Percentiles rank a stretch among this genome's conserved stretches.
These are phyloP conservation scores for Dreissena rostriformis DNA, from an alignment of 1,140 invertebrate species.

Conservation along the genomic window DNA sequence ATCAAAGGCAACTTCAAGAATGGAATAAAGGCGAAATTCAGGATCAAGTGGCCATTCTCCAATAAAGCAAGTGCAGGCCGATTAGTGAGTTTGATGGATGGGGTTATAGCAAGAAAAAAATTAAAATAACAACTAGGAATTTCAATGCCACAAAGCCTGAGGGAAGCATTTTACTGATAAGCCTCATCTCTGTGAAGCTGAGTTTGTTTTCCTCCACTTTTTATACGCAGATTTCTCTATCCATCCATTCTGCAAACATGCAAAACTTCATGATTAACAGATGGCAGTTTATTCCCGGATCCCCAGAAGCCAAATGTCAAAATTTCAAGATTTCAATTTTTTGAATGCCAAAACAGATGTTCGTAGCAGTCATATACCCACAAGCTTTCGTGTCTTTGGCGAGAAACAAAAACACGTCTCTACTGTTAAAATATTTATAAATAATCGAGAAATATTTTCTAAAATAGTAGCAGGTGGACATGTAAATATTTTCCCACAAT, in stretches of 20 bases:
- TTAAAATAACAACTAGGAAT: constrained; percentile 8
- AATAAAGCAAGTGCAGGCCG: constrained; percentile 31
- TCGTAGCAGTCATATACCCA: neutral
- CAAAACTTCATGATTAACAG: constrained; percentile 37
- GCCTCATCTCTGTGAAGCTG: constrained; percentile 28
- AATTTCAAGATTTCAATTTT: constrained; percentile 24
- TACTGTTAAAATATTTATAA: constrained; percentile 40
- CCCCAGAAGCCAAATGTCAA: neutral
- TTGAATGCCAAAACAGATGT: constrained; percentile 51
- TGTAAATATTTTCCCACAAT: constrained; percentile 27
- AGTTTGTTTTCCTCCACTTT: constrained; percentile 25
- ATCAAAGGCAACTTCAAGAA: constrained; percentile 25
- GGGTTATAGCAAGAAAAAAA: constrained; percentile 6
- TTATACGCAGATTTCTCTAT: neutral
- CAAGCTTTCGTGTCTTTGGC: constrained; percentile 23
- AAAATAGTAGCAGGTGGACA: constrained; percentile 42
- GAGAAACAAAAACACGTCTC: constrained; percentile 23
- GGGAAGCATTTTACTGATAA: constrained; percentile 29
- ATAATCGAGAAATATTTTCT: constrained; percentile 34
- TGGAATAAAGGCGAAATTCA: neutral
- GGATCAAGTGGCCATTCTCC: constrained; percentile 1
- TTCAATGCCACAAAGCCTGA: constrained; percentile 42
- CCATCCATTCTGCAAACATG: neutral
- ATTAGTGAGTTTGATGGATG: constrained; percentile 46
- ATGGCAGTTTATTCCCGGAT: constrained; percentile 28